Base-by-base conservation (phyloP, 1,140 invertebrate genomes). In the Danaus melanippus region DNA sequence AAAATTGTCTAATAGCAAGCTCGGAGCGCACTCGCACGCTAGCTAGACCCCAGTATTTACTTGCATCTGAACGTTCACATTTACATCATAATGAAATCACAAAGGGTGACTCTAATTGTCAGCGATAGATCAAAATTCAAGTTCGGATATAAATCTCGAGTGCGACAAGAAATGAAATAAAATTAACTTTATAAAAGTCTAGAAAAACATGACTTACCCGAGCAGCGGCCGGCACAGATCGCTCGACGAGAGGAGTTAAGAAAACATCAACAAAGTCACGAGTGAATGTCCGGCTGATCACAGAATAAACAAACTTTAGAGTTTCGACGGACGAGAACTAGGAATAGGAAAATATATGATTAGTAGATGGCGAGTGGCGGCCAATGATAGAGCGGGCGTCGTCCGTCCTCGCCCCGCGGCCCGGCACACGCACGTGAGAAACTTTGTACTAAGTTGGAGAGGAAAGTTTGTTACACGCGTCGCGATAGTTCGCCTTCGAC, bases 351-450 rank as follows among this genome's bases (percentile, higher is more conserved):
- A 50, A 55, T 56, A 47, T 43, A n/a, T 45, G 58, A 53, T 62
- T 48, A 62, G 51, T 61, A 69, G 61, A 53, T 48, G 45, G 57
- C 43, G 48, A 64, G 68, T 71, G 21, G 6, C 21, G 21, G 21
- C 63, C 68, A 62, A 71, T 71, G 58, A 60, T 45, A 59, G 50
- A 58, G 55, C 50, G 65, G 58, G 62, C 60, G 69, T 61, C 67
- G 64, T 74, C 76, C 65, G 70, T 78, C 73, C 71, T 66, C 66
- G 66, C 66, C 56, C 45, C 60, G 64, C 66, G 52, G 48, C 56
- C 66, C 62, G 74, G 74, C 81, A 81, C 76, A 83, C 79, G 76
- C 77, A 82, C 78, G 75, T 79, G 74, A 78, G 59, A 66, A 80
- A 54, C 72, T 77, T 77, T 57, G 59, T 49, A 47, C 21, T 15